phyloP scores from a whole-genome alignment of 1,140 invertebrate genomes.

The Cydia fagiglandana region DNA sequence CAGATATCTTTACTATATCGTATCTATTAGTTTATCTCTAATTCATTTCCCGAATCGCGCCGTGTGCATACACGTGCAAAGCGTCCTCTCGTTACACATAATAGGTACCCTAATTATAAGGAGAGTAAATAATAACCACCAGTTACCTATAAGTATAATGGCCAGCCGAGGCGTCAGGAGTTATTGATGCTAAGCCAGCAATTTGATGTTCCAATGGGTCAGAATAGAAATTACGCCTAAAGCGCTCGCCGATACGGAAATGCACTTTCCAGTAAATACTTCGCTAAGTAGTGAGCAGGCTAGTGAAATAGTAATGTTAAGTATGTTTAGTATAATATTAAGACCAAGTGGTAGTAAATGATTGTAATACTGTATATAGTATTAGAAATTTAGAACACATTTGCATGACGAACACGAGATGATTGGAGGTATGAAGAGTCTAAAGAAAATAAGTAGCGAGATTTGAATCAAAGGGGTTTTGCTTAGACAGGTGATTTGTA shows the following conservation, averaged over 20 bases:
- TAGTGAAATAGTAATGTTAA: not conserved
- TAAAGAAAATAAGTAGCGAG: no score
- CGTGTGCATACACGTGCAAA: not conserved
- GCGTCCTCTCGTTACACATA: not conserved
- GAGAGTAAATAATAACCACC: slow-evolving; percentile 21
- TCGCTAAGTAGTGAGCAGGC: not conserved
- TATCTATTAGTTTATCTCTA: no score
- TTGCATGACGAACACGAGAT: no score
- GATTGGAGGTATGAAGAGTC: no score
- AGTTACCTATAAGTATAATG: not conserved
- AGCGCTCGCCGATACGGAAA: slow-evolving; percentile 3
- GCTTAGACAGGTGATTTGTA: no score
- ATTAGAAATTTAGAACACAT: no score
- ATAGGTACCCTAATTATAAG: slow-evolving; percentile 12
- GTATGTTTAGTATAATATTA: no score
- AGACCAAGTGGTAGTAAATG: no score
- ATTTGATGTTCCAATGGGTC: slow-evolving; percentile 15
- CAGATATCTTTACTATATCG: no score
- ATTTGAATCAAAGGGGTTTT: no score
- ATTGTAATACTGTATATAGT: no score
- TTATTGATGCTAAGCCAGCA: slow-evolving; percentile 18
- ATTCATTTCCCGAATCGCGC: no score
- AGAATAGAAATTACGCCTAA: slow-evolving; percentile 27
- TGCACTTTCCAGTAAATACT: slow-evolving; percentile 16
- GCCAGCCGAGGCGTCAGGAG: slow-evolving; percentile 11